phyloP scores from a whole-genome alignment of 2,797 vertebrate species.

The Enteromius thamalakanensis region DNA sequence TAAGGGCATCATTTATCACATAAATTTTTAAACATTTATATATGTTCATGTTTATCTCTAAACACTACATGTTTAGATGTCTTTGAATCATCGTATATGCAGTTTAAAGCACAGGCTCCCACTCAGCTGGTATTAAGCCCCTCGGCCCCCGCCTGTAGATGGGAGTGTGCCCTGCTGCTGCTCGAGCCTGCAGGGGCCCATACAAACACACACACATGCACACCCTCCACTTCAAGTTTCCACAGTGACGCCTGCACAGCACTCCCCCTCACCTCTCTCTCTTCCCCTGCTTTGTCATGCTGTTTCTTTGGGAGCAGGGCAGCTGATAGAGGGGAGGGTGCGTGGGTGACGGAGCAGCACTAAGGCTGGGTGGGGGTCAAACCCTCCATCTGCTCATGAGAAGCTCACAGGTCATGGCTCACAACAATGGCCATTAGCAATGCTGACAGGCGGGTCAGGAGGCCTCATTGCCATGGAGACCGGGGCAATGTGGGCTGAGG shows the following conservation, averaged over 20 bases:
- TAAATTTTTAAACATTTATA: background rate
- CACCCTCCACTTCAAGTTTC: conserved; percentile 53
- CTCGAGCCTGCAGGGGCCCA: conserved; percentile 48
- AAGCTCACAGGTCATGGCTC: conserved; percentile 63
- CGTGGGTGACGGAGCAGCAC: conserved; percentile 53
- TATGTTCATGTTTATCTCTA: conserved; percentile 27
- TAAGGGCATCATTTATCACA: background rate
- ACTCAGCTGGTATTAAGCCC: conserved; percentile 51
- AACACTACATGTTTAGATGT: conserved; percentile 18
- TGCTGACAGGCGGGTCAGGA: conserved; percentile 62
- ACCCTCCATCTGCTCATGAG: conserved; percentile 64
- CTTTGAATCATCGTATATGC: conserved; percentile 17
- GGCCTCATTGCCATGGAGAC: conserved; percentile 54
- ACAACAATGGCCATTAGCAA: conserved; percentile 67
- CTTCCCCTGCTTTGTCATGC: conserved; percentile 60
- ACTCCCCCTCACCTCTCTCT: conserved; percentile 10
- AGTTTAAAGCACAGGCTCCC: conserved; percentile 31
- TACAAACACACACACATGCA: conserved; percentile 40
- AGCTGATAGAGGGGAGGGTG: conserved; percentile 59
- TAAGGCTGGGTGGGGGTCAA: conserved; percentile 62
- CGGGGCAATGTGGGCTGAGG: conserved; percentile 39
- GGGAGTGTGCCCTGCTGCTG: conserved; percentile 61
- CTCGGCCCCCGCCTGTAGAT: conserved; percentile 52
- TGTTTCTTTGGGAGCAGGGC: conserved; percentile 61
- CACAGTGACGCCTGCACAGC: conserved; percentile 57